Evolutionary conservation across 64 coral and sea anemone genomes (phyloP).

Genomic region (Pocillopora verrucosa): DNA sequence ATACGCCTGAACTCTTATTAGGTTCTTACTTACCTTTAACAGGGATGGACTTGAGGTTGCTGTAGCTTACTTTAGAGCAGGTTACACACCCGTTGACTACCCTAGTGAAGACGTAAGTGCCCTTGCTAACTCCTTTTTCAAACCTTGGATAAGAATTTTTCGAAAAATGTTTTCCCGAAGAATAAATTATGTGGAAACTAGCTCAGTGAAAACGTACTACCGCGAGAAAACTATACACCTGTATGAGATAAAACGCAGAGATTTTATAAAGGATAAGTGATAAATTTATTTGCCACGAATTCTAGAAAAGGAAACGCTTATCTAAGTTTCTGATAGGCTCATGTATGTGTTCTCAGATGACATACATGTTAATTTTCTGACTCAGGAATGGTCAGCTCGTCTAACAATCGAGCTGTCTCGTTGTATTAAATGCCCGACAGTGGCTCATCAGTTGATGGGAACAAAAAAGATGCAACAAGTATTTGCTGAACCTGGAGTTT

Average conservation of each 20-base stretch:
- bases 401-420: slow-evolving; percentile 62
- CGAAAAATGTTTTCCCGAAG: no score
- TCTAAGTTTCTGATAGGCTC: not conserved
- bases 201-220: no score
- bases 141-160: no score
- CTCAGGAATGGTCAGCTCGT: slow-evolving; percentile 72
- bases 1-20: not conserved
- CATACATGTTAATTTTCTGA: not conserved
- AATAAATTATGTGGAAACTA: no score
- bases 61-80: slow-evolving; percentile 82
- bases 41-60: slow-evolving; percentile 79
- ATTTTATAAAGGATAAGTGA: no score
- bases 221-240: no score
- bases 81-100: slow-evolving; percentile 72
- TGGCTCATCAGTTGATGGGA: slow-evolving; percentile 74
- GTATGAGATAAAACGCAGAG: no score
- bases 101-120: slow-evolving; percentile 62
- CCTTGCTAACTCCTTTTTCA: not conserved
- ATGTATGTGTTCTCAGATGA: not conserved
- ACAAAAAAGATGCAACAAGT: slow-evolving; percentile 87
- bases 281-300: no score
- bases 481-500: slow-evolving; percentile 57
- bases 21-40: not conserved
- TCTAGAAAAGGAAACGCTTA: not conserved
- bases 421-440: slow-evolving; percentile 75